These are phyloP conservation scores for Corythornis cristatus DNA, from an alignment of 2,113 vertebrate species.

Conservation along the genomic window DNA sequence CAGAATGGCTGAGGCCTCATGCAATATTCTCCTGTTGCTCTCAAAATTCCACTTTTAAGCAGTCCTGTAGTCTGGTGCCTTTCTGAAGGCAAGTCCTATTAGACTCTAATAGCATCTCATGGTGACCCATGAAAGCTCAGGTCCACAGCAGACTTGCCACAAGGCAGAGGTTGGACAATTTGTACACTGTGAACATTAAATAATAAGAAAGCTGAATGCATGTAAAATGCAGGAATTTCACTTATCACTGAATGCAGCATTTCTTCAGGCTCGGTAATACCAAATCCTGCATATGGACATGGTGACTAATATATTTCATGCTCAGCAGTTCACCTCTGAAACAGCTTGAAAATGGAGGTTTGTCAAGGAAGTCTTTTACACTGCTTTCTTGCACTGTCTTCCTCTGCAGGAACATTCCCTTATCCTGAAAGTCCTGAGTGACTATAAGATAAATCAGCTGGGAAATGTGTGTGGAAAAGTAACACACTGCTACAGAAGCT, in stretches of 20 bases:
- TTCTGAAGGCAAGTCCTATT: not conserved
- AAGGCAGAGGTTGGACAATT: not conserved
- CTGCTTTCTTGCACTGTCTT: not conserved
- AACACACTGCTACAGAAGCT: not conserved
- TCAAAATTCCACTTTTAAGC: not conserved
- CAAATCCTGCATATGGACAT: not conserved
- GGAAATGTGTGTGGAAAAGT: not conserved
- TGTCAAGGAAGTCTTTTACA: not conserved
- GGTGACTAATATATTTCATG: not conserved
- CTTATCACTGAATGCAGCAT: not conserved
- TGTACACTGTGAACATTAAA: not conserved
- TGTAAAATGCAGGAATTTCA: not conserved
- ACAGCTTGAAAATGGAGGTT: not conserved
- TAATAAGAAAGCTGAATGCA: not conserved
- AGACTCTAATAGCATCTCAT: not conserved
- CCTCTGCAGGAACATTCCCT: not conserved
- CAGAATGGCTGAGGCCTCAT: not conserved
- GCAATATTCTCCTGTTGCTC: not conserved
- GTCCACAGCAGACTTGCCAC: not conserved
- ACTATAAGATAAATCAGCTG: not conserved
- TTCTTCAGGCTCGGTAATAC: not conserved
- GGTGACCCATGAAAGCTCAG: not conserved
- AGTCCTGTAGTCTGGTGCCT: not conserved
- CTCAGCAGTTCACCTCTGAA: not conserved
- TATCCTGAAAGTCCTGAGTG: not conserved